phyloP scores from a whole-genome alignment of 2,113 vertebrate genomes.

The Ginglymostoma cirratum region DNA sequence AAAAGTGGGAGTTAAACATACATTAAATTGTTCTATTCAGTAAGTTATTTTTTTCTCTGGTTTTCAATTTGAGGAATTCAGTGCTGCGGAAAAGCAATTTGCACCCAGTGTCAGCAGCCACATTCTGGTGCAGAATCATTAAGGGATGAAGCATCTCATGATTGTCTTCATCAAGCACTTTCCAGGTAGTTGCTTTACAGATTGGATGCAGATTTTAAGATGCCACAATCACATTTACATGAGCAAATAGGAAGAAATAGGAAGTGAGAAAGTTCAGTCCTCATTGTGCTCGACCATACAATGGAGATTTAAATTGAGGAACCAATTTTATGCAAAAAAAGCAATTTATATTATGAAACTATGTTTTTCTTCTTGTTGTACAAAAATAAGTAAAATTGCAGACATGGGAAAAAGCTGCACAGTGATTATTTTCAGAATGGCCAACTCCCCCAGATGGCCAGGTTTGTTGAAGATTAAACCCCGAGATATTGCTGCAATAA shows the following conservation, averaged over 20 bases:
- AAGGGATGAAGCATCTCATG: background rate
- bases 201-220: background rate
- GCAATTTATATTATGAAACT: background rate
- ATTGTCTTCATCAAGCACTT: background rate
- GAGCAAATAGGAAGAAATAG: background rate
- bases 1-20: background rate
- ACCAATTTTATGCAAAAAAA: background rate
- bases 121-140: background rate
- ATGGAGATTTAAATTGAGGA: background rate
- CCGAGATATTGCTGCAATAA: background rate
- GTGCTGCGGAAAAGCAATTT: background rate
- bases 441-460: background rate
- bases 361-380: background rate
- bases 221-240: background rate
- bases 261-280: background rate
- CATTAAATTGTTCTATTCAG: background rate
- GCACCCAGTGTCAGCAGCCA: background rate
- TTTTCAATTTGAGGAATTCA: background rate
- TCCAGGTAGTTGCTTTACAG: background rate
- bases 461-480: background rate
- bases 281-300: background rate
- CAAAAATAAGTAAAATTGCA: background rate
- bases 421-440: background rate
- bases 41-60: background rate
- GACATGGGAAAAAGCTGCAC: background rate